A percentile compares a stretch with the other conserved stretches of the same genome.
Evolutionary conservation across 1,140 invertebrate species (phyloP).

Genomic region (Geopemphigus sp.): DNA sequence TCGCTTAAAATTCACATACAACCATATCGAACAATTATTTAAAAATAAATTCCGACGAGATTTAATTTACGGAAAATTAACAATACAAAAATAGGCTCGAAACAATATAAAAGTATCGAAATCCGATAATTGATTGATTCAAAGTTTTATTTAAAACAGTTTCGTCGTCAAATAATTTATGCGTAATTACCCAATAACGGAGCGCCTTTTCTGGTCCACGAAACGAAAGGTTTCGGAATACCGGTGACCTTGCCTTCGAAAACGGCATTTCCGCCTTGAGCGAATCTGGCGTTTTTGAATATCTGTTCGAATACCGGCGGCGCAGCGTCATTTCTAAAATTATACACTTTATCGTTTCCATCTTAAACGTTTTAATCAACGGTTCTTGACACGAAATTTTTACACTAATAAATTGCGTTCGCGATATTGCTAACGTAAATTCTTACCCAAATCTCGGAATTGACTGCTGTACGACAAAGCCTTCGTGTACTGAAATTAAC

Average conservation of each 20-base stretch:
- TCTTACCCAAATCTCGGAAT: constrained; percentile 42
- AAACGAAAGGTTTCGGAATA: constrained; percentile 88
- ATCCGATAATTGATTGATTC: no score
- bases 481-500: constrained; percentile 40
- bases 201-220: constrained; percentile 88
- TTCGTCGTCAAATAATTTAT: no score
- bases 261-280: constrained; percentile 85
- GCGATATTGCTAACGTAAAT: no score
- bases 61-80: no score
- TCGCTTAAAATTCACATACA: neutral
- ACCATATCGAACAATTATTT: constrained; percentile 38
- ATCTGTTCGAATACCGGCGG: constrained; percentile 91
- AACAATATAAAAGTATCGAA: no score
- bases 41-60: no score
- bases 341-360: neutral
- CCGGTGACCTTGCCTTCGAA: constrained; percentile 90
- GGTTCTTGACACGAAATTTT: no score
- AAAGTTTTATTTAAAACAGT: no score
- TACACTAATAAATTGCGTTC: no score
- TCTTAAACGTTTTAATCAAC: neutral
- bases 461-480: constrained; percentile 30
- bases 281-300: constrained; percentile 88
- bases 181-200: constrained; percentile 67
- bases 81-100: no score
- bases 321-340: constrained; percentile 48